A percentile compares a stretch with the other conserved stretches of the same genome.
phyloP scores from a whole-genome alignment of 2,888 invertebrate species.

The Erebia aethiops region DNA sequence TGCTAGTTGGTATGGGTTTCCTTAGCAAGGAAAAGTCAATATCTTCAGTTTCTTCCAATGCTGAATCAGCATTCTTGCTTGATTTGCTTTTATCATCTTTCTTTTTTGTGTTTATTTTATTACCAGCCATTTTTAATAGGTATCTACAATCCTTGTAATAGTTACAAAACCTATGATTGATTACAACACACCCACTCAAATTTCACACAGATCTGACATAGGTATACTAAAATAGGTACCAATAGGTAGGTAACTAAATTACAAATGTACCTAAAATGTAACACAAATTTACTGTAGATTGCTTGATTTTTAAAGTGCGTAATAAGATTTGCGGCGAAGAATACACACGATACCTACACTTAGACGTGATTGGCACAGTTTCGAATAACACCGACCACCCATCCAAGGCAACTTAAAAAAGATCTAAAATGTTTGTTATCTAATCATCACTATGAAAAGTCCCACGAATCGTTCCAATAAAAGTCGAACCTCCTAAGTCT shows the following conservation, averaged over 20 bases:
- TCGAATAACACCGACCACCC: conserved; percentile 59
- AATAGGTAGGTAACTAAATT: neutral
- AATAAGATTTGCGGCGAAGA: neutral
- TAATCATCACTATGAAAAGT: conserved; percentile 32
- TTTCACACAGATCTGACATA: neutral
- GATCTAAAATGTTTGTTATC: conserved; percentile 37
- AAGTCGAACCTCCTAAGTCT: conserved; percentile 2
- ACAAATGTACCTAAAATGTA: neutral
- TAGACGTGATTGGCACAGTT: conserved; percentile 43
- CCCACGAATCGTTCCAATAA: conserved; percentile 8
- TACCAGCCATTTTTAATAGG: conserved; percentile 70
- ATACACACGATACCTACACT: neutral
- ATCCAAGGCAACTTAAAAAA: conserved; percentile 47
- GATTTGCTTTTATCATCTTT: conserved; percentile 71
- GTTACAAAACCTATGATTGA: conserved; percentile 6
- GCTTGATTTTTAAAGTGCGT: neutral
- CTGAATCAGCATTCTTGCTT: conserved; percentile 57
- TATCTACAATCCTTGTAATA: conserved; percentile 41
- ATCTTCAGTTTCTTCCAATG: conserved; percentile 68
- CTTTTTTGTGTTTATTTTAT: conserved; percentile 69
- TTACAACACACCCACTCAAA: neutral
- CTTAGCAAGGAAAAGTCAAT: conserved; percentile 82
- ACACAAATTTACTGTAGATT: neutral
- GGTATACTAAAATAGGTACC: neutral
- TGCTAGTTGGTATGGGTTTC: conserved; percentile 87